A percentile compares a stretch with the other conserved stretches of the same genome.
Conservation (phyloP, 2,113 vertebrate species). For the Nettapus auritus region DNA sequence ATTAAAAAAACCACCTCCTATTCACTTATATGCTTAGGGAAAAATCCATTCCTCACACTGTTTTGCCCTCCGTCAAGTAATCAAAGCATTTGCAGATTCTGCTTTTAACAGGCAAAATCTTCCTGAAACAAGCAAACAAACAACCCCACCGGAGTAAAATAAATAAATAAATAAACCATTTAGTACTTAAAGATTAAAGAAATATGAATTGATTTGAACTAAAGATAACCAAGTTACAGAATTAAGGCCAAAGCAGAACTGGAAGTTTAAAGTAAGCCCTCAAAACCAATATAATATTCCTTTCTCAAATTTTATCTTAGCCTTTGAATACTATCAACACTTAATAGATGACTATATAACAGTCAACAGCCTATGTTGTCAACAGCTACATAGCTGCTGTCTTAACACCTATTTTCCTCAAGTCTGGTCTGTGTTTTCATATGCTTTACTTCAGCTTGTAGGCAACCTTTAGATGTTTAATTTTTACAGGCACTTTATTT, state of each 20-base stretch:
- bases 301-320: not conserved
- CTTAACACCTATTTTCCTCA: not conserved
- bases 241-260: not conserved
- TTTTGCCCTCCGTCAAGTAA: not conserved
- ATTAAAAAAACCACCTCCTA: not conserved
- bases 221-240: not conserved
- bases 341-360: not conserved
- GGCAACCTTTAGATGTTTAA: not conserved
- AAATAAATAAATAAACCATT: not conserved
- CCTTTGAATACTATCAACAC: not conserved
- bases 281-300: not conserved
- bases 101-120: not conserved
- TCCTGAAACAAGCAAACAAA: not conserved
- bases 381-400: not conserved
- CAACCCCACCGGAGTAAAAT: not conserved
- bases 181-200: not conserved
- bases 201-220: too few relatives aligned
- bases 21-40: not conserved
- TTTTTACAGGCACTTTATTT: slow-evolving; percentile 34
- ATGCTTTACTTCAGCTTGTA: not conserved
- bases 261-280: not conserved
- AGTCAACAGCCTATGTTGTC: too few relatives aligned
- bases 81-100: not conserved
- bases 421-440: not conserved
- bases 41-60: not conserved